These are phyloP conservation scores for Numida meleagris DNA, from an alignment of 2,113 vertebrate genomes.

Conservation along the genomic window DNA sequence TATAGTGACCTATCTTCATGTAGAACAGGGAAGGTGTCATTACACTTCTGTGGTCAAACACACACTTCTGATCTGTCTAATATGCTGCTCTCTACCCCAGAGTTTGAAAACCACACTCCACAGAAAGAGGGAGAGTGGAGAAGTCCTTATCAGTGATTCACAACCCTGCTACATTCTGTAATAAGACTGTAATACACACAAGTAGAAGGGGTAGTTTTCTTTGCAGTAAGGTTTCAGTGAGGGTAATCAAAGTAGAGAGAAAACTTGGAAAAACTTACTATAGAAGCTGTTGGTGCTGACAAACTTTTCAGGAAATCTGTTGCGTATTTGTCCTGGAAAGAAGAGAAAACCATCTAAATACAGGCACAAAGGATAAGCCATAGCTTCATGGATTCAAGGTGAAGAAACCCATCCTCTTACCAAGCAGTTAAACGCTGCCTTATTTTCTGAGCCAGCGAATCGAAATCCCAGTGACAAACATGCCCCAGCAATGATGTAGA, in stretches of 20 bases:
- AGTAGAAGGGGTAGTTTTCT: neutral
- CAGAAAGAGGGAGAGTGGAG: neutral
- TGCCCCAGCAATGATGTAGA: slow-evolving; percentile 96
- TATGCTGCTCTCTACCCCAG: neutral
- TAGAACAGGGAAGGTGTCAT: neutral
- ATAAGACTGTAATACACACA: neutral
- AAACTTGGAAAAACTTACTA: slow-evolving; percentile 82
- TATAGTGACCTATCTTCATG: slow-evolving; percentile 90
- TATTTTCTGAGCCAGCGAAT: slow-evolving; percentile 95
- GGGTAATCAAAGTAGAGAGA: neutral
- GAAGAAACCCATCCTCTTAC: slow-evolving; percentile 66
- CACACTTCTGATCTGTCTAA: neutral
- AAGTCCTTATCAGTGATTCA: neutral
- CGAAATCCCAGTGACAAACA: slow-evolving; percentile 95
- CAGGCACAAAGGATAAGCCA: neutral
- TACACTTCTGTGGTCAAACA: neutral
- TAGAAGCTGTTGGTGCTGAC: slow-evolving; percentile 85
- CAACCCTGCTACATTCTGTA: neutral
- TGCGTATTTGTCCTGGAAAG: slow-evolving; percentile 88
- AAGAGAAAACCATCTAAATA: slow-evolving; percentile 29
- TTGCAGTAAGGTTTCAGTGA: neutral
- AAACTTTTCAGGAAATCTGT: slow-evolving; percentile 93
- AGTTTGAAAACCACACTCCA: neutral
- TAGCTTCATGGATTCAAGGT: neutral
- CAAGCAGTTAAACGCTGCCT: slow-evolving; percentile 95